phyloP scores from a whole-genome alignment of 2,797 vertebrate species.

The Paguma larvata region DNA sequence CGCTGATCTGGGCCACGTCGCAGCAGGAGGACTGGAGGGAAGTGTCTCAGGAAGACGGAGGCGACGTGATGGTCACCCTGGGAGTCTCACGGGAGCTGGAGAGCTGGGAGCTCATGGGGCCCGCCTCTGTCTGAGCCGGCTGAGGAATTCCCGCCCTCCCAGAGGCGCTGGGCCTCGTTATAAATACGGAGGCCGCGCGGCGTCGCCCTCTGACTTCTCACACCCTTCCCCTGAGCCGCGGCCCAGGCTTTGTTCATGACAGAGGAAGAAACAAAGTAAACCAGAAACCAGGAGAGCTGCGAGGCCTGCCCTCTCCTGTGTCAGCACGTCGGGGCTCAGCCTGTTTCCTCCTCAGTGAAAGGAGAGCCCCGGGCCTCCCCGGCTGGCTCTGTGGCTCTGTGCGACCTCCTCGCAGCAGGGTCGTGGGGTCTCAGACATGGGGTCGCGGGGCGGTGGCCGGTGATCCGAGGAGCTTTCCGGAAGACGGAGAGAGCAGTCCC shows the following conservation, averaged over 20 bases:
- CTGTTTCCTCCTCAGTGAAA: background rate
- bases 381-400: too few species aligned
- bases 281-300: too few species aligned
- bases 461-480: background rate
- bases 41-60: rapidly evolving
- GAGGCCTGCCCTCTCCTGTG: rapidly evolving
- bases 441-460: rapidly evolving
- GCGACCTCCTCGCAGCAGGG: too few species aligned
- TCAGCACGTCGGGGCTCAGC: rapidly evolving
- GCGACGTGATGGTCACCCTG: rapidly evolving
- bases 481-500: background rate
- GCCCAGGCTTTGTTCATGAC: background rate
- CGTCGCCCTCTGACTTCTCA: too few species aligned
- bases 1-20: rapidly evolving
- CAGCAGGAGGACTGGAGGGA: background rate
- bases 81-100: rapidly evolving
- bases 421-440: too few species aligned
- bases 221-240: too few species aligned
- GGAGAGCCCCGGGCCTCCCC: background rate
- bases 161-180: background rate
- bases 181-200: too few species aligned
- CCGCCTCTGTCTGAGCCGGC: too few species aligned
- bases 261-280: too few species aligned
- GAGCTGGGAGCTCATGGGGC: background rate
- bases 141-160: rapidly evolving